phyloP scores from a whole-genome alignment of 2,888 invertebrate genomes.

The Plagodis dolabraria region DNA sequence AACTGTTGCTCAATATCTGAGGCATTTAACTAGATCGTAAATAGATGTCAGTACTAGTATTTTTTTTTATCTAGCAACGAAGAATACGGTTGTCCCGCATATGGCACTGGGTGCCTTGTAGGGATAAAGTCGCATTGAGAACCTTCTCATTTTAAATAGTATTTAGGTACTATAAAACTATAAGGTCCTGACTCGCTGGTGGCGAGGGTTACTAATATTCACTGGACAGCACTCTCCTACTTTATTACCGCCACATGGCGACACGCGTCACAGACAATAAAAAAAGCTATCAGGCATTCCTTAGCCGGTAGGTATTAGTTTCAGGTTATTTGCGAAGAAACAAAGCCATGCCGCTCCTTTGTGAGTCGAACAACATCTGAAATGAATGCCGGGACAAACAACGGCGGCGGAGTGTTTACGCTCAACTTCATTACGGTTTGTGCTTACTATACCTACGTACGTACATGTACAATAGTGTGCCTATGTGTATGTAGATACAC shows the following conservation, averaged over 20 bases:
- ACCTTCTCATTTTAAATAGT: too few relatives aligned
- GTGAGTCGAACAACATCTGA: constrained; percentile 40
- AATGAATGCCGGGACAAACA: constrained; percentile 41
- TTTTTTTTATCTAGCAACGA: too few relatives aligned
- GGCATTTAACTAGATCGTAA: too few relatives aligned
- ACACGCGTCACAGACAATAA: constrained; percentile 20
- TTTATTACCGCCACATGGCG: constrained; percentile 15
- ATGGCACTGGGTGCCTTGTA: too few relatives aligned
- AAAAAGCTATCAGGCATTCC: constrained; percentile 29
- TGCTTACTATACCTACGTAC: not conserved
- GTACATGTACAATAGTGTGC: not conserved
- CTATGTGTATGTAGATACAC: not conserved
- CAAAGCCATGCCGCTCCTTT: constrained; percentile 36
- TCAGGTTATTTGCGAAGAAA: constrained; percentile 32
- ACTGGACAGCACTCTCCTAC: not conserved
- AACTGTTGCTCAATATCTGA: too few relatives aligned
- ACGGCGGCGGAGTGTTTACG: constrained; percentile 35
- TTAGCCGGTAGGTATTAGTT: constrained; percentile 18
- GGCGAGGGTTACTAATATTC: constrained; percentile 7
- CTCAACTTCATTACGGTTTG: constrained; percentile 39
- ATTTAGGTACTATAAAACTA: too few relatives aligned
- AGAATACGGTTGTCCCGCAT: too few relatives aligned
- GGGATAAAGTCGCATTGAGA: too few relatives aligned
- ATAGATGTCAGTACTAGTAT: too few relatives aligned
- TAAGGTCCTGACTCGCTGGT: too few relatives aligned